phyloP scores from a whole-genome alignment of 1,140 invertebrate genomes.

The Panonychus citri region DNA sequence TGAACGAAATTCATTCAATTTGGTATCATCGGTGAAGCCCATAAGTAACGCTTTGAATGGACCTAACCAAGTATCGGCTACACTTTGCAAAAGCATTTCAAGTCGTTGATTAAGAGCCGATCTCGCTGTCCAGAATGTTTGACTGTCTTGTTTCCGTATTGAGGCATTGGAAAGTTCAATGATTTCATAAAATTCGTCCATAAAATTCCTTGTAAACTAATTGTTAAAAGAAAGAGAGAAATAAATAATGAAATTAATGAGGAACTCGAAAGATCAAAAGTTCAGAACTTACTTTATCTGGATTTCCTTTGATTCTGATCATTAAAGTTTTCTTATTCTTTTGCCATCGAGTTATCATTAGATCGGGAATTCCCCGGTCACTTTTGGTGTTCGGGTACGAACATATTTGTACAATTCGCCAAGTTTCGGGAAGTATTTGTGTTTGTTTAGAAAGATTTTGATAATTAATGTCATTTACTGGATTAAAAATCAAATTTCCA shows the following conservation, averaged over 20 bases:
- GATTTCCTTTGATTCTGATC: slow-evolving; percentile 3
- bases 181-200: slow-evolving; percentile 11
- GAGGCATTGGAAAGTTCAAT: slow-evolving; percentile 9
- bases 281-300: slow-evolving; percentile 5
- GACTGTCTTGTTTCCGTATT: slow-evolving; percentile 9
- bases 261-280: not conserved
- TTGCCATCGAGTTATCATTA: slow-evolving; percentile 5
- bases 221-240: slow-evolving; percentile 3
- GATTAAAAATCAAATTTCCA: not conserved
- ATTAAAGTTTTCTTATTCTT: slow-evolving; percentile 1
- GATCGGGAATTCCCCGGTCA: not conserved
- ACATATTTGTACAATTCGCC: slow-evolving; percentile 6
- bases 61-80: slow-evolving; percentile 36
- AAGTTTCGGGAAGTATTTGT: not conserved
- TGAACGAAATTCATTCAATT: slow-evolving; percentile 17
- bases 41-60: slow-evolving; percentile 35
- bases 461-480: not conserved
- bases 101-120: slow-evolving; percentile 6
- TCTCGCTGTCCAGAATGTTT: slow-evolving; percentile 13
- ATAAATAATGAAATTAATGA: not conserved
- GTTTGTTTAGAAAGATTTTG: not conserved
- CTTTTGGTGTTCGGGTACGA: not conserved
- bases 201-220: slow-evolving; percentile 8
- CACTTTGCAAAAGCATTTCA: slow-evolving; percentile 19
- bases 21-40: slow-evolving; percentile 27